A percentile compares a stretch with the other conserved stretches of the same genome.
Conservation (phyloP, 92 coral and sea anemone species). For the Isaurus tuberculatus region DNA sequence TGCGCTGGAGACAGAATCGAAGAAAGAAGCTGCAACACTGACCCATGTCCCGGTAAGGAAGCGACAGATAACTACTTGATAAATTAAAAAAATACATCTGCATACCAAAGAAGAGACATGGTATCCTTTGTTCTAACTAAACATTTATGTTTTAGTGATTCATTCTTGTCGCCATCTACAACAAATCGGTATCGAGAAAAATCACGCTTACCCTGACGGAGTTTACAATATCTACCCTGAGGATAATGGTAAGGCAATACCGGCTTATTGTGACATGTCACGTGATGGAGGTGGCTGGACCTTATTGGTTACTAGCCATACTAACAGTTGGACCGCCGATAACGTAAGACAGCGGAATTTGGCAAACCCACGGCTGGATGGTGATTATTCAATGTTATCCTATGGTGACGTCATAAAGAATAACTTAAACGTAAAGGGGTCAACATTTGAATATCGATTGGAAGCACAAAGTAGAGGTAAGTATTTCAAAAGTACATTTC, state of each 20-base stretch:
- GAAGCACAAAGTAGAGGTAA: conserved; percentile 12
- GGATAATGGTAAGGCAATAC: conserved; percentile 39
- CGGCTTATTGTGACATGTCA: conserved; percentile 84
- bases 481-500: no score
- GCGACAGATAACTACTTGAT: no score
- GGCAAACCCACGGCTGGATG: conserved; percentile 50
- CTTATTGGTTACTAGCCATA: conserved; percentile 82
- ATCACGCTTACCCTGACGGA: conserved; percentile 67
- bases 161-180: conserved; percentile 72
- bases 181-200: conserved; percentile 28
- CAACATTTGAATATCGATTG: not conserved
- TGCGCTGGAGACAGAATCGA: conserved; percentile 46
- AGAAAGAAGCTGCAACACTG: conserved; percentile 47
- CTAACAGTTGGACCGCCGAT: conserved; percentile 69
- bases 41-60: conserved; percentile 63
- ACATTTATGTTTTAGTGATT: conserved; percentile 30
- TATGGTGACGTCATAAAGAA: conserved; percentile 75
- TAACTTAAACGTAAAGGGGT: not conserved
- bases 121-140: no score
- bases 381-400: conserved; percentile 72
- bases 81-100: no score
- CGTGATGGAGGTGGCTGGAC: conserved; percentile 96
- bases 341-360: conserved; percentile 63
- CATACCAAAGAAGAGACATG: no score
- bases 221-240: conserved; percentile 80